Evolutionary conservation across 2,113 vertebrate genomes (phyloP).

Genomic region (Gadus chalcogrammus): DNA sequence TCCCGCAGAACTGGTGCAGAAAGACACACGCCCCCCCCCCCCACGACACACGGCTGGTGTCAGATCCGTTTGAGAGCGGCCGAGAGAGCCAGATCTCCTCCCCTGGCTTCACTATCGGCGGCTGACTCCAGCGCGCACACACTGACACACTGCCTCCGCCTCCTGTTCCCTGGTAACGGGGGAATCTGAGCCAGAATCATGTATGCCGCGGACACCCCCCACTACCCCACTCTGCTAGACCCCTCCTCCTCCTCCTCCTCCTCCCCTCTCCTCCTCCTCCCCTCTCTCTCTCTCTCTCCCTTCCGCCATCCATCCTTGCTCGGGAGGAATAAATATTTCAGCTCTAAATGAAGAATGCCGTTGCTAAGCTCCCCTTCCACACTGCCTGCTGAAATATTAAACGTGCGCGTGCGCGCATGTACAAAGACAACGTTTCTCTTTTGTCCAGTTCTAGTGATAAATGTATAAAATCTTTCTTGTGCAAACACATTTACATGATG

Average conservation of each 20-base stretch:
- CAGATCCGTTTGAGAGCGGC: slow-evolving; percentile 23
- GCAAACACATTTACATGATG: too few species aligned
- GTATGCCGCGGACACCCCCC: slow-evolving; percentile 16
- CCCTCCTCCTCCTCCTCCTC: too few species aligned
- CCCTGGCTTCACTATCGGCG: neutral
- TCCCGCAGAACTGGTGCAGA: neutral
- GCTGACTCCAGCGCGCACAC: slow-evolving; percentile 15
- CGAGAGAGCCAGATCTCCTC: slow-evolving; percentile 13
- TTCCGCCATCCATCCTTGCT: neutral
- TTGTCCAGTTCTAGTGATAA: too few species aligned
- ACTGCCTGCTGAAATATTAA: slow-evolving; percentile 43
- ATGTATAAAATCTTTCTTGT: too few species aligned
- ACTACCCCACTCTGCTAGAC: too few species aligned
- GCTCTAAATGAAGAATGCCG: slow-evolving; percentile 39
- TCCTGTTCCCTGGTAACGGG: slow-evolving; percentile 69
- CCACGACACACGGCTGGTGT: neutral
- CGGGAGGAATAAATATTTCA: slow-evolving; percentile 63
- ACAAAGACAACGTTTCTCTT: too few species aligned
- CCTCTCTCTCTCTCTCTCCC: slow-evolving; percentile 13
- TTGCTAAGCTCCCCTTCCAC: slow-evolving; percentile 36
- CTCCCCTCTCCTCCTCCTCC: neutral
- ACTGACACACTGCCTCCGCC: slow-evolving; percentile 32
- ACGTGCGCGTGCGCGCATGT: slow-evolving; percentile 13
- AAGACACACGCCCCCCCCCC: slow-evolving; percentile 1
- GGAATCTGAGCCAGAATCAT: slow-evolving; percentile 55